Percentiles rank a stretch among this genome's conserved stretches.
phyloP scores from a whole-genome alignment of 2,113 vertebrate species.

The Phaethon lepturus region DNA sequence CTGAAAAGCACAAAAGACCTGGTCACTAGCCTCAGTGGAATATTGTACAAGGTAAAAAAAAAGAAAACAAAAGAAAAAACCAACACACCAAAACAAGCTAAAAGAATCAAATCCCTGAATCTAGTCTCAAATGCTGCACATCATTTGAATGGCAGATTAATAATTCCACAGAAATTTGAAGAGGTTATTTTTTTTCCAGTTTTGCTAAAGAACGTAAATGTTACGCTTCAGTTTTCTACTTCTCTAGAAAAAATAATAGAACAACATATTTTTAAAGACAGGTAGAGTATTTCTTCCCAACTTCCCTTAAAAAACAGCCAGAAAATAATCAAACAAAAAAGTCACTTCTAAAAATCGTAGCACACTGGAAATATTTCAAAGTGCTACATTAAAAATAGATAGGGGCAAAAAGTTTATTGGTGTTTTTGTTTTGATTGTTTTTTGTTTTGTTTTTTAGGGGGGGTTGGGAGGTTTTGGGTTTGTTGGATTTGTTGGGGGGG shows the following conservation, averaged over 20 bases:
- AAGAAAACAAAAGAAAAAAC: background rate
- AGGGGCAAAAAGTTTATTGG: fast-evolving
- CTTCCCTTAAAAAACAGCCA: background rate
- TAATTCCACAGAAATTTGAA: background rate
- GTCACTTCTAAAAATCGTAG: background rate
- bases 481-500: background rate
- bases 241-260: background rate
- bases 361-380: background rate
- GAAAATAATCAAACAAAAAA: background rate
- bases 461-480: background rate
- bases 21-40: constrained; percentile 83
- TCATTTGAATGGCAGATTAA: background rate
- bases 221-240: background rate
- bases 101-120: background rate
- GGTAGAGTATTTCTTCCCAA: background rate
- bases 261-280: background rate
- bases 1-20: constrained; percentile 83
- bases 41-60: constrained; percentile 84
- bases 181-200: background rate
- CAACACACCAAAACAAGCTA: background rate
- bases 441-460: background rate
- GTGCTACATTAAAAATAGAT: background rate
- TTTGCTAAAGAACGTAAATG: background rate
- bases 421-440: background rate
- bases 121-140: background rate